Base-by-base conservation (phyloP, 2,113 vertebrate species). In the Xyliphius kryptos region DNA sequence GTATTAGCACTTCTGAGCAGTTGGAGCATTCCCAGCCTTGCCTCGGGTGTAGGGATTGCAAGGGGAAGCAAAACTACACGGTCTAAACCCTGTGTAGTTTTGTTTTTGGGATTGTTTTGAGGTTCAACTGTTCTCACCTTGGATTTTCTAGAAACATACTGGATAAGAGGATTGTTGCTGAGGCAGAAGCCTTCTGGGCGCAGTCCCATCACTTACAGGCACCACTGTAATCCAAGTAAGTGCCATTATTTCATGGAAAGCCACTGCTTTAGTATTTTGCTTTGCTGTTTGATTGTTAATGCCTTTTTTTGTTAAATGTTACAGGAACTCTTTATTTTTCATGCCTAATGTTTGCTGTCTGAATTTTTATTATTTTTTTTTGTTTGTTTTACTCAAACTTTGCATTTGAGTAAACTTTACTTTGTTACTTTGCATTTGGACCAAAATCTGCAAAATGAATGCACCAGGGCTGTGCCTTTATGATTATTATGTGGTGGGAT, bases 31-130 rank as follows among this genome's bases (percentile, higher is more conserved):
- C 94, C 94, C 93, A 85, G 89, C 94, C 92, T 90, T 89, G 90
- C 94, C 93, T 98, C 93, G 91, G 95, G 94, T 98, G 94, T 95
- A 93, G 94, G 95, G 90, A 95, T 93, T 94, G 92, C 92, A 40
- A 38, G 89, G 86, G 82, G 87, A 88, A 92, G 86, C 93, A 95
- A 89, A 97, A 97, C 95, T 91, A 94, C 94, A 91, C 88, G 84
- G 87, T 85, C 71, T 52, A 63, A 37, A 68, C 59, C 80, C 87
- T 58, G 90, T 92, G 89, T 90, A 88, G 88, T 90, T 91, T 91
- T 90, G 89, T 88, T 91, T 88, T 91, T 85, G 75, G 80, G 74
- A 65, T 63, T 63, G 61, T 69, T 80, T 78, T 88, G 90, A 90
- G 90, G 90, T 86, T 89, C 85, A 84, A 84, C 81, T 77, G 85